Conservation (phyloP, 2,888 invertebrate genomes). For the Agrenia bidenticulata region DNA sequence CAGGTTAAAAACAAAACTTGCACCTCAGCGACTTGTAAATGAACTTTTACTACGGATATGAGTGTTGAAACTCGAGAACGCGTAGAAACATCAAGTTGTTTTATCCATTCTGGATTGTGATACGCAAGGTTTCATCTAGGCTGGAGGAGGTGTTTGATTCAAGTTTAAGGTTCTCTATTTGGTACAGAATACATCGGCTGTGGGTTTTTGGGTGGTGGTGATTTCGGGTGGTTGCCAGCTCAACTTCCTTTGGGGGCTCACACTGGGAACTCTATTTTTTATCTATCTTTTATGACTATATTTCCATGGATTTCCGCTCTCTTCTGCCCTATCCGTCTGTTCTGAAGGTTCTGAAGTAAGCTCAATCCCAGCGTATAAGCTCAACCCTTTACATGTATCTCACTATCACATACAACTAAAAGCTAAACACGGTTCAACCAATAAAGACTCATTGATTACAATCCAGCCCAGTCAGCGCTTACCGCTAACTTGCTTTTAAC, state of each 20-base stretch:
- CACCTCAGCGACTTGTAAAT: constrained; percentile 12
- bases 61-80: neutral
- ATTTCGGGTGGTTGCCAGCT: constrained; percentile 32
- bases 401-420: too few species aligned
- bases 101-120: constrained; percentile 11
- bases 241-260: constrained; percentile 2
- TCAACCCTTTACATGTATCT: too few species aligned
- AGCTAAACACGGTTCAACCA: too few species aligned
- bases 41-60: constrained; percentile 1
- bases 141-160: constrained; percentile 49
- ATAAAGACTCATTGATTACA: too few species aligned
- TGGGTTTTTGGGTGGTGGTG: constrained; percentile 28
- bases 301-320: constrained; percentile 17
- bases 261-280: neutral
- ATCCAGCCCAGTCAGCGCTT: too few species aligned
- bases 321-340: neutral
- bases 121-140: constrained; percentile 32
- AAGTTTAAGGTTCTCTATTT: constrained; percentile 47
- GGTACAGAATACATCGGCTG: constrained; percentile 12
- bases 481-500: too few species aligned
- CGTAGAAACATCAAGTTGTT: neutral
- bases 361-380: too few species aligned
- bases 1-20: constrained; percentile 7
- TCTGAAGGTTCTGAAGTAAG: too few species aligned
- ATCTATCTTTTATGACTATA: constrained; percentile 12